Evolutionary conservation across 1,140 invertebrate species (phyloP), one percentile per base, ranked within the genome.

Genomic region (Metopolophium dirhodum): DNA sequence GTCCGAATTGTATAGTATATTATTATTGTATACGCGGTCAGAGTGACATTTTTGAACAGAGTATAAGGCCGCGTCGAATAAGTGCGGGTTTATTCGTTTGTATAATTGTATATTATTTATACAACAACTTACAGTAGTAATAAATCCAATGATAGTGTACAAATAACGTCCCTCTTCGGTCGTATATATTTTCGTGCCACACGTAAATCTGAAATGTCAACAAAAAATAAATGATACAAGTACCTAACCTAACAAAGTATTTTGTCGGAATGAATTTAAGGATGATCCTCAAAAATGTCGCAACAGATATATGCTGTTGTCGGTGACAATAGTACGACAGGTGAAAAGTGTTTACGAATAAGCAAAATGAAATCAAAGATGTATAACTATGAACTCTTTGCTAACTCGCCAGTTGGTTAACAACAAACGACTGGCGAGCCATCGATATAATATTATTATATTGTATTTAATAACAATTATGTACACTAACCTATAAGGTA

Each of bases 141-240:
- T 77, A 77, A 77, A 77, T 77, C 61, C 61, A 77, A 77, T n/a
- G n/a, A n/a, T 77, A n/a, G n/a, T 77, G n/a, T n/a, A 77, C 61
- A n/a, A 77, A 77, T n/a, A 77, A n/a, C 61, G n/a, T 77, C n/a
- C n/a, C n/a, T 77, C 14, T 77, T n/a, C 30, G 14, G 30, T n/a
- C n/a, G 61, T 77, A 77, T 77, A 77, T 77, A n/a, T 61, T n/a
- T n/a, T n/a, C 18, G 14, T 77, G 61, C 14, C 14, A n/a, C 61
- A 7, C 18, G n/a, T 77, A 77, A n/a, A 77, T 77, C 61, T 77
- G 61, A 77, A 77, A 77, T 77, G 14, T 77, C 61, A 77, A 77
- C 14, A 77, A n/a, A n/a, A 77, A 1, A n/a, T 77, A 77, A 6
- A n/a, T 77, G 30, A n/a, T 68, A n/a, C n/a, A 68, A 9, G 8